A percentile compares a stretch with the other conserved stretches of the same genome.
Conservation (phyloP, 2,888 invertebrate species). For the Acleris sparsana region DNA sequence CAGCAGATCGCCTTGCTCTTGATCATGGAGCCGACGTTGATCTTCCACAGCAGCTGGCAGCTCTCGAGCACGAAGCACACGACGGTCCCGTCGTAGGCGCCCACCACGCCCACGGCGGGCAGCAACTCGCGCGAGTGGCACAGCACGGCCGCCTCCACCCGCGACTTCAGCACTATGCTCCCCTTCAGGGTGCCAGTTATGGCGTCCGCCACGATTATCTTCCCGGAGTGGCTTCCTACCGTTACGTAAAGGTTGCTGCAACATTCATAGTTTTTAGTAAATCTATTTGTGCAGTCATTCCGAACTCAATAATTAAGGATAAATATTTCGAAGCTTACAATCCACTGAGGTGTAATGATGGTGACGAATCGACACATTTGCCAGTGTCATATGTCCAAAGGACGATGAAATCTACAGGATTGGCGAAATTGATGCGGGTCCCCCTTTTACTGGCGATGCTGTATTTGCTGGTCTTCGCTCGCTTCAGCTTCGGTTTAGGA, state of each 20-base stretch:
- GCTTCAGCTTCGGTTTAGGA: slow-evolving; percentile 55
- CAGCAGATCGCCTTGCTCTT: slow-evolving; percentile 82
- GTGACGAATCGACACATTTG: slow-evolving; percentile 93
- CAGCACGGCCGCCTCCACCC: slow-evolving; percentile 88
- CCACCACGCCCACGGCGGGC: slow-evolving; percentile 84
- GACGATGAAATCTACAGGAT: slow-evolving; percentile 64
- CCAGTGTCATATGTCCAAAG: slow-evolving; percentile 85
- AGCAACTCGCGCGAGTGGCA: slow-evolving; percentile 57
- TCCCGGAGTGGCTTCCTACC: slow-evolving; percentile 87
- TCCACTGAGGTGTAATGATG: slow-evolving; percentile 77
- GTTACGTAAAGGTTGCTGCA: slow-evolving; percentile 69
- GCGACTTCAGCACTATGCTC: slow-evolving; percentile 82
- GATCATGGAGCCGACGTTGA: slow-evolving; percentile 84
- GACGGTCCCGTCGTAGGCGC: slow-evolving; percentile 89
- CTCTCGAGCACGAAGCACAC: slow-evolving; percentile 85
- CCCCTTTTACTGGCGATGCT: slow-evolving; percentile 43
- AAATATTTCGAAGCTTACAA: slow-evolving; percentile 63
- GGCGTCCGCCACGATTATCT: slow-evolving; percentile 84
- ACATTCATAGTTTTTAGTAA: slow-evolving; percentile 36
- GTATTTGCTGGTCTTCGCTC: slow-evolving; percentile 44
- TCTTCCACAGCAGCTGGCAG: slow-evolving; percentile 85
- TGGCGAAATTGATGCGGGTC: slow-evolving; percentile 34
- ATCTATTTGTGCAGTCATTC: not conserved
- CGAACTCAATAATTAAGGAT: not conserved
- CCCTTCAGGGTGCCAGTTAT: slow-evolving; percentile 79